Evolutionary conservation across 2,888 invertebrate species (phyloP), one percentile per base, ranked within the genome.

Genomic region (Nemoura dubitans): DNA sequence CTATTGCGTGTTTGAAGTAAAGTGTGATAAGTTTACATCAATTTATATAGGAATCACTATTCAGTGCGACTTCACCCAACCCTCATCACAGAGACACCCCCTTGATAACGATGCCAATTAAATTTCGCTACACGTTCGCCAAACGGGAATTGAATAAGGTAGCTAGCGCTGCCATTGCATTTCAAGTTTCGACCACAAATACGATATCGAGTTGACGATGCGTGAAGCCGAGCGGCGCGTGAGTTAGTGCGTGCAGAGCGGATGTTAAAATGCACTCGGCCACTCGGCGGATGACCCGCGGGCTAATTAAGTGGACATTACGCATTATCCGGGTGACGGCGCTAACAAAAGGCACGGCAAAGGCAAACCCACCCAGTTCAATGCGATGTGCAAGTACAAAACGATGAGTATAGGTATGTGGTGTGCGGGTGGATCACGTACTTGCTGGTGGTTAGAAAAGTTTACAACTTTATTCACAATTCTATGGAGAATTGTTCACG

Each of bases 261-360:
- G 81, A 81, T 81, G 81, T 81, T 29, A 7, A 30, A 30, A 81
- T 78, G 29, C 27, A 78, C 78, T 28, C 78, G 2, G 21, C 59
- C 36, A 21, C 16, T 59, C 59, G 59, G n/a, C 81, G 81, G 81
- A 81, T 81, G 81, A 81, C 81, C 81, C 81, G 30, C 21, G 30
- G 29, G 29, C 81, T 81, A 81, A 81, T 81, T 81, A 81, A 81
- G 81, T 81, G 81, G 81, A 30, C 81, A 81, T 81, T 81, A 81
- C 30, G 81, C 81, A 81, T 81, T 81, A 81, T 81, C 28, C 81
- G 81, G 81, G 10, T 81, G 81, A 30, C n/a, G 81, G 81, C 81
- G 30, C 30, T 81, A 30, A 59, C 59, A 59, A 59, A n/a, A 29
- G 78, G 14, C 30, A 6, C 29, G 29, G 81, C 81, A 29, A 81